A percentile compares a stretch with the other conserved stretches of the same genome.
Conservation (phyloP, 2,888 invertebrate genomes). For the Latrodectus hesperus region DNA sequence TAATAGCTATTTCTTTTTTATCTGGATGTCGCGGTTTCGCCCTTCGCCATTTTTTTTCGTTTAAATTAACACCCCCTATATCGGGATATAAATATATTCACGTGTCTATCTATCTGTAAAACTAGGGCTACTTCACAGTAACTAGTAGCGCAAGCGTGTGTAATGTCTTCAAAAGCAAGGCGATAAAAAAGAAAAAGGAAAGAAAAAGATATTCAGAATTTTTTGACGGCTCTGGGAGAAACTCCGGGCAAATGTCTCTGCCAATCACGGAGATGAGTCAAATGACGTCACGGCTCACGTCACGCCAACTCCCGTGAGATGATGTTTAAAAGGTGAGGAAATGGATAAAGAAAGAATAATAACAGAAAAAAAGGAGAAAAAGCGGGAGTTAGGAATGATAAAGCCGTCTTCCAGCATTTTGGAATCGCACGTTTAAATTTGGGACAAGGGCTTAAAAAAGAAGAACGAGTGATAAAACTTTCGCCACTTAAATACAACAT, state of each 20-base stretch:
- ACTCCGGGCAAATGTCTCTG: slow-evolving; percentile 62
- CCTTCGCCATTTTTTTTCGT: neutral
- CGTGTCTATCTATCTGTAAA: slow-evolving; percentile 4
- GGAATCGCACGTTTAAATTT: no score
- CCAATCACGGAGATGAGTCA: slow-evolving; percentile 57
- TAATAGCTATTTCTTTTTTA: slow-evolving; percentile 53
- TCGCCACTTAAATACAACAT: no score
- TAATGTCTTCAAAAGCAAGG: neutral
- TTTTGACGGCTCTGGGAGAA: slow-evolving; percentile 21
- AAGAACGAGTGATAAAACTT: no score
- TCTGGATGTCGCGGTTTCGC: neutral
- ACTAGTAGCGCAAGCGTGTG: no score
- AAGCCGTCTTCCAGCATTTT: no score
- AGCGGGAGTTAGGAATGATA: no score
- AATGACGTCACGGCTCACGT: slow-evolving; percentile 59
- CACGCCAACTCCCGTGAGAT: slow-evolving; percentile 21
- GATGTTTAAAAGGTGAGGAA: slow-evolving; percentile 34
- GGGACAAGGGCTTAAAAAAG: no score
- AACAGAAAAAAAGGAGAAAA: no score
- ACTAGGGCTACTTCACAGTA: slow-evolving; percentile 40
- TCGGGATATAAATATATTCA: slow-evolving; percentile 30
- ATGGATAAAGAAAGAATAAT: neutral
- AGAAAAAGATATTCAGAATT: slow-evolving; percentile 2
- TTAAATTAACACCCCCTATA: slow-evolving; percentile 62
- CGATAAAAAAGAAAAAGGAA: neutral